These are phyloP conservation scores for Graphium colonna DNA, from an alignment of 2,888 invertebrate species.

Conservation along the genomic window DNA sequence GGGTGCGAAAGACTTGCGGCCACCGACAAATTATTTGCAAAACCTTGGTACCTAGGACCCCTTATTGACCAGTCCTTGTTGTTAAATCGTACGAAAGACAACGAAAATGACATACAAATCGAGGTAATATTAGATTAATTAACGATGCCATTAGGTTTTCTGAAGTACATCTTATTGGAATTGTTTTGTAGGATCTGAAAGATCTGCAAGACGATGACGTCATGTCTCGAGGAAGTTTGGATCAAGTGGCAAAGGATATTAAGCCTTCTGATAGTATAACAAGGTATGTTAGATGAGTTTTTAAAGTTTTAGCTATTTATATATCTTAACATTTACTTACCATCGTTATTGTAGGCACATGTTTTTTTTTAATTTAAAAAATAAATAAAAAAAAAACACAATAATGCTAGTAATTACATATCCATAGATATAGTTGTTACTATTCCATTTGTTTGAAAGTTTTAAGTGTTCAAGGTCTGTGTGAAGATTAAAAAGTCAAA, in stretches of 20 bases:
- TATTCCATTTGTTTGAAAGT: too few species aligned
- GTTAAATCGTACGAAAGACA: conserved; percentile 88
- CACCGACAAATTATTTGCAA: conserved; percentile 91
- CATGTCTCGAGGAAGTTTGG: conserved; percentile 45
- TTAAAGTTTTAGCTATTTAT: neutral
- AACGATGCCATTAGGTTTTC: too few species aligned
- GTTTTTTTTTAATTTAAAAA: too few species aligned
- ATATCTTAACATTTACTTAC: neutral
- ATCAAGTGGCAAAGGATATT: conserved; percentile 64
- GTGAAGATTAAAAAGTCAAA: too few species aligned
- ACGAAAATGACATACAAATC: conserved; percentile 69
- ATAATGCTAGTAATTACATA: too few species aligned
- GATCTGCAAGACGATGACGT: conserved; percentile 39
- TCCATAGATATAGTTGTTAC: too few species aligned
- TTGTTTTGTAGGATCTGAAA: conserved; percentile 42
- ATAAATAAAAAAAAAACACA: too few species aligned
- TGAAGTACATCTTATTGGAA: neutral
- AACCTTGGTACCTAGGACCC: conserved; percentile 90
- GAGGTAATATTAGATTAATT: conserved; percentile 49
- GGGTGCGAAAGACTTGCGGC: conserved; percentile 90
- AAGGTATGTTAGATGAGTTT: conserved; percentile 67
- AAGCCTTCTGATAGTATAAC: conserved; percentile 91
- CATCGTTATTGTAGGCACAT: neutral
- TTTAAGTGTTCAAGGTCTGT: too few species aligned
- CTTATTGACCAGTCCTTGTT: conserved; percentile 92